These are phyloP conservation scores for Gopherus evgoodei DNA, from an alignment of 2,113 vertebrate genomes.

Conservation along the genomic window DNA sequence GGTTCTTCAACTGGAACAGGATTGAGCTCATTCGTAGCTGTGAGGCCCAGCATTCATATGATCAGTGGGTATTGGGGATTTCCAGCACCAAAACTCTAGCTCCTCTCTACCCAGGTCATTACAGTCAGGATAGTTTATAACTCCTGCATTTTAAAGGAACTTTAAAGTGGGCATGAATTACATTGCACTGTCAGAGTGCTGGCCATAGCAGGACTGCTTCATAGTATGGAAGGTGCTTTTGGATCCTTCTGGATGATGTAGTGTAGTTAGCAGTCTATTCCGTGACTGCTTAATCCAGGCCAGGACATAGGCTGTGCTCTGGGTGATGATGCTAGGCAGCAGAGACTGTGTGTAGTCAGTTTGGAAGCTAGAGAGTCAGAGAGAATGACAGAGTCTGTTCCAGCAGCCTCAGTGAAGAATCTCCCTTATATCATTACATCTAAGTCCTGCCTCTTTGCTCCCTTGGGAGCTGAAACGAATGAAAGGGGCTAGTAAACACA, in stretches of 20 bases:
- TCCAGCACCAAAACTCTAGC: neutral
- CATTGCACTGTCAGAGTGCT: neutral
- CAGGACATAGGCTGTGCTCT: neutral
- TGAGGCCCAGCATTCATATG: neutral
- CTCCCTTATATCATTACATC: rapidly evolving
- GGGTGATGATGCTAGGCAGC: rapidly evolving
- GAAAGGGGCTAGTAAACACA: neutral
- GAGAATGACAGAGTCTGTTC: neutral
- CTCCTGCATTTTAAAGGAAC: neutral
- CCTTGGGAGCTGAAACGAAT: neutral
- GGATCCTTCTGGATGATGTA: neutral
- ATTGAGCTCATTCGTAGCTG: neutral
- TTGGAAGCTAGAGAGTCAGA: neutral
- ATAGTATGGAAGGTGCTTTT: rapidly evolving
- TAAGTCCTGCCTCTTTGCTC: neutral
- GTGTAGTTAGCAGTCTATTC: rapidly evolving
- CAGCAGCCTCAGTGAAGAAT: neutral
- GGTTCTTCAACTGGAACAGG: neutral
- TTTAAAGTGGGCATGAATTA: neutral
- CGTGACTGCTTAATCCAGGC: rapidly evolving
- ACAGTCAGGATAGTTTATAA: neutral
- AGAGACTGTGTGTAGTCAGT: neutral
- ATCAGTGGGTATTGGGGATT: neutral
- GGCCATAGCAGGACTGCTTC: rapidly evolving
- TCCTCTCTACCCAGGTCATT: neutral